Evolutionary conservation across 2,113 vertebrate species (phyloP).

Genomic region (Entelurus aequoreus): DNA sequence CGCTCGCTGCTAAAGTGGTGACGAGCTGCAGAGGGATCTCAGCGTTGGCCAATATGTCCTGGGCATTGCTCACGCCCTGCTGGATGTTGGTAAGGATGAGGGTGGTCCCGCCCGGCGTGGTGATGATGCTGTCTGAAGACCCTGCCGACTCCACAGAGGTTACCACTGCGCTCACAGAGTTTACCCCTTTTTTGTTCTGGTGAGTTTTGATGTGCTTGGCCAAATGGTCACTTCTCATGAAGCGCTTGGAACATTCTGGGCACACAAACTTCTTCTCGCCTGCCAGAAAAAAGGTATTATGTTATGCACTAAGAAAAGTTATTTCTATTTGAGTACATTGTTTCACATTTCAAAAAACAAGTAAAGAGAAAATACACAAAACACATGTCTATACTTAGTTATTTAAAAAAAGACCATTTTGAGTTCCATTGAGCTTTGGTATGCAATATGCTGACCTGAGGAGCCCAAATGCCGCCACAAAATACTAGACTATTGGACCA

Average conservation of each 20-base stretch:
- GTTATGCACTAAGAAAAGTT: no score
- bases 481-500: no score
- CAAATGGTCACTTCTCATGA: conserved; percentile 99
- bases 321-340: neutral
- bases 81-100: conserved; percentile 99
- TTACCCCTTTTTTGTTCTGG: conserved; percentile 98
- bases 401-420: no score
- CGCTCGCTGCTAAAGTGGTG: conserved; percentile 93
- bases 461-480: no score
- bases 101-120: conserved; percentile 93
- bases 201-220: conserved; percentile 99
- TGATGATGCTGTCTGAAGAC: conserved; percentile 90
- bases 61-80: conserved; percentile 90
- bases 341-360: conserved; percentile 4
- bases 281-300: conserved; percentile 48
- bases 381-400: no score
- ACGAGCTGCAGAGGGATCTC: conserved; percentile 98
- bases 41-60: conserved; percentile 94
- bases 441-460: no score
- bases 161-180: conserved; percentile 85
- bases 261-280: conserved; percentile 99
- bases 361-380: no score
- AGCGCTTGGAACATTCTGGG: conserved; percentile 98
- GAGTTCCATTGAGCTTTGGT: no score
- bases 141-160: conserved; percentile 87